Conservation (phyloP, 64 coral and sea anemone species). For the Montipora capricornis region DNA sequence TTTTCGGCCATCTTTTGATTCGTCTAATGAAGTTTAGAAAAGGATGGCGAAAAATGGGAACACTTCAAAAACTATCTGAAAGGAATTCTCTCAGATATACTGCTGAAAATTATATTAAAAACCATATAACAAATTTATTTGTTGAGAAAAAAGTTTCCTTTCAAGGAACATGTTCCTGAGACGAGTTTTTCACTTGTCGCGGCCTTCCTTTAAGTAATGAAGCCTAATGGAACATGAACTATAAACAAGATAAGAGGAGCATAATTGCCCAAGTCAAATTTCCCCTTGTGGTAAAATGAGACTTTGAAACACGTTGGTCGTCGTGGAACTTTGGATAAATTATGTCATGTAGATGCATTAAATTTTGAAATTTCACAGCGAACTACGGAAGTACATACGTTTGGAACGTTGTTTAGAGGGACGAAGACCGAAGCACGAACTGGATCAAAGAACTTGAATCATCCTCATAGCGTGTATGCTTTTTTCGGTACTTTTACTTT, state of each 20-base stretch:
- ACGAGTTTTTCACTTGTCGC: constrained; percentile 10
- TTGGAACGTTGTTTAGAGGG: too few species aligned
- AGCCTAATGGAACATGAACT: constrained; percentile 43
- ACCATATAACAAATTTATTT: background rate
- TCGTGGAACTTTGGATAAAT: background rate
- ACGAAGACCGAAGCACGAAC: too few species aligned
- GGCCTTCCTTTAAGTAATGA: constrained; percentile 30
- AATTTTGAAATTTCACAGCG: too few species aligned
- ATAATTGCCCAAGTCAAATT: background rate
- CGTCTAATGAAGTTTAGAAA: background rate
- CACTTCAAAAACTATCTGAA: background rate
- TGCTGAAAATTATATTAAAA: background rate
- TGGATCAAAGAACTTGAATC: too few species aligned
- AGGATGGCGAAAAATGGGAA: background rate
- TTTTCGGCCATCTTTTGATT: background rate
- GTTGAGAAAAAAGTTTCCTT: background rate
- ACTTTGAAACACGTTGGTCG: background rate
- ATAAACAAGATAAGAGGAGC: constrained; percentile 44
- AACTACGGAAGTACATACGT: too few species aligned
- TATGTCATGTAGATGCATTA: too few species aligned
- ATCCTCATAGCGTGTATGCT: too few species aligned
- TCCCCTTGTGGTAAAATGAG: background rate
- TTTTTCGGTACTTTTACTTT: too few species aligned
- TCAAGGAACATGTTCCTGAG: background rate
- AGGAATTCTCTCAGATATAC: background rate